phyloP scores from a whole-genome alignment of 1,140 invertebrate species.

The Drosophila chauvacae region DNA sequence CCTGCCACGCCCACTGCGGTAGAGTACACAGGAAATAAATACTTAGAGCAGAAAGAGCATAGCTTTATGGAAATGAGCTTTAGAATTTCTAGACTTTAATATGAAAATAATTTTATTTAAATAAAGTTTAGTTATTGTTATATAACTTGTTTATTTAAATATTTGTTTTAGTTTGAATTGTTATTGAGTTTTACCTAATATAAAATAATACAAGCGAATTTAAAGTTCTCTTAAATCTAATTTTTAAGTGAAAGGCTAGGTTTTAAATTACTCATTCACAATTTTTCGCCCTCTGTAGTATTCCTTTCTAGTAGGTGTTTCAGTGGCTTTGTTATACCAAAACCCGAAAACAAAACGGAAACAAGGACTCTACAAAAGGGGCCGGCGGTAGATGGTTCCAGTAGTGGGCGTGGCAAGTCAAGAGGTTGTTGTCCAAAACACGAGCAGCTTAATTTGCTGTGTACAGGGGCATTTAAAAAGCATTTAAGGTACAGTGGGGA shows the following conservation, averaged over 20 bases:
- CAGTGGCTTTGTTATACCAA: conserved; percentile 49
- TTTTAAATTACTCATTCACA: background rate
- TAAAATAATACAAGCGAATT: background rate
- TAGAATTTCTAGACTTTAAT: background rate
- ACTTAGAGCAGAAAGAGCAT: no score
- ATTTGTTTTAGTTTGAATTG: background rate
- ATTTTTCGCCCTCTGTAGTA: conserved; percentile 50
- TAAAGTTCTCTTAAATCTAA: no score
- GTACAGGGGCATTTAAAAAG: conserved; percentile 65
- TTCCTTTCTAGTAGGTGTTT: conserved; percentile 56
- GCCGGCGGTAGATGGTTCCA: conserved; percentile 21
- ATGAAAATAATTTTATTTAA: background rate
- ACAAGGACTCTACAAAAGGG: conserved; percentile 13
- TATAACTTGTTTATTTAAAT: background rate
- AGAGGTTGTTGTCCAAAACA: conserved; percentile 53
- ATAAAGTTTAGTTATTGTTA: fast-evolving
- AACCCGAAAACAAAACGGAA: conserved; percentile 39
- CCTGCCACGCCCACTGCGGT: conserved; percentile 10
- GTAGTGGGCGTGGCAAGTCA: conserved; percentile 40
- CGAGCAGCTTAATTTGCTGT: conserved; percentile 67
- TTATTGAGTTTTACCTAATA: no score
- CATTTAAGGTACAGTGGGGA: conserved; percentile 65
- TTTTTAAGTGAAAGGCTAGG: background rate
- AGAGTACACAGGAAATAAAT: conserved; percentile 11
- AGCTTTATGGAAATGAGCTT: background rate